Base-by-base conservation (phyloP, 2,797 vertebrate species). In the Rhinoraja longicauda region DNA sequence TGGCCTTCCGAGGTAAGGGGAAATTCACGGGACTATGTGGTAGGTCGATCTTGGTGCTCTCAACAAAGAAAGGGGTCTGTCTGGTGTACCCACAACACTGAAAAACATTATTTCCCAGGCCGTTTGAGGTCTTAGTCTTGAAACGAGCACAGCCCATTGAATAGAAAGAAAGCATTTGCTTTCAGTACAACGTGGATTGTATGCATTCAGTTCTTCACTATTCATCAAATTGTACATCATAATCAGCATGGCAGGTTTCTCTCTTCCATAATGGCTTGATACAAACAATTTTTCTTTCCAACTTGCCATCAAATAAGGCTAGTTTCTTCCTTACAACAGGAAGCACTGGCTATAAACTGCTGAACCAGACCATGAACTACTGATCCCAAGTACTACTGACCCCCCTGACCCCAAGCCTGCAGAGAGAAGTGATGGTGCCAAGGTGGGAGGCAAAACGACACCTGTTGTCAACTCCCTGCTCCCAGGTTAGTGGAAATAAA, bases 111-210 rank as follows among this genome's bases (percentile, higher is more conserved):
- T 39, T 15, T 9, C 79, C 39, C 79, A 17, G 82, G 53, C 62
- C 19, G 17, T 8, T 9, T n/a, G 7, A 7, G 53, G 21, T 36
- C n/a, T 36, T 62, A 21, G 59, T 24, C 24, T 57, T 53, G 26
- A 86, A 29, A 12, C 64, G 10, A 59, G 84, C 29, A 88, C 15
- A 86, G 59, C 84, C 84, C 62, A n/a, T 88, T 88, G 88, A 88
- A 88, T n/a, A 67, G 64, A n/a, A 7, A 67, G n/a, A 86, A 86
- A 57, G 57, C n/a, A 86, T 59, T 62, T 32, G n/a, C 32, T 36
- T 88, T 36, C 62, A 67, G 17, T 67, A 88, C 59, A 67, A 67
- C 67, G 7, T 36, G 36, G n/a, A 67, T 1, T 15, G n/a, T 64
- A 21, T 0, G 17, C 64, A 62, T 36, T 62, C 64, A 88, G 24